phyloP scores from a whole-genome alignment of 2,797 vertebrate genomes.

The Nothura maculosa region DNA sequence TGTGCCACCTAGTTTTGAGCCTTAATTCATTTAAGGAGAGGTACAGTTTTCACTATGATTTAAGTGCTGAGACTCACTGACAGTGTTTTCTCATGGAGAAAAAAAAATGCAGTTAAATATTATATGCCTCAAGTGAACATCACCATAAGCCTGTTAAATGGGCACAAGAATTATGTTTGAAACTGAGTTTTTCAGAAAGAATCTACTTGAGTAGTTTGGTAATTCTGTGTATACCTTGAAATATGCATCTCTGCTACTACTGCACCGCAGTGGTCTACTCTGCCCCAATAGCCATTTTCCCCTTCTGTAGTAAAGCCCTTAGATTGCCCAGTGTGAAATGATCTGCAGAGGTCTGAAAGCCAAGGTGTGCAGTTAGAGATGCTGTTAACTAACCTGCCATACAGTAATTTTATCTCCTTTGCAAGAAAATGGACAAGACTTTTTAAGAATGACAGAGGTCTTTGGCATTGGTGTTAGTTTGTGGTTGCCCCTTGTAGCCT shows the following conservation, averaged over 20 bases:
- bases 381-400: accelerated
- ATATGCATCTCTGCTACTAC: accelerated
- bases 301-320: not conserved
- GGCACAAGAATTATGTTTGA: not conserved
- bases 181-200: not conserved
- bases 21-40: not conserved
- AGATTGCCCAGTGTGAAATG: accelerated
- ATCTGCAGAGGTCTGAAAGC: not conserved
- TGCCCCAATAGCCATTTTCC: not conserved
- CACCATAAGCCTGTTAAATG: too few species aligned
- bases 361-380: accelerated
- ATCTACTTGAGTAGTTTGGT: not conserved
- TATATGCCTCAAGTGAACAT: not conserved
- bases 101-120: not conserved
- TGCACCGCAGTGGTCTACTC: accelerated
- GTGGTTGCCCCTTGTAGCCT: accelerated
- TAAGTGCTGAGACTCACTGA: accelerated
- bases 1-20: accelerated
- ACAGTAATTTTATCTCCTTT: accelerated
- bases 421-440: not conserved
- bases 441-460: not conserved
- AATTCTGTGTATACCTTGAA: accelerated
- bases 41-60: accelerated
- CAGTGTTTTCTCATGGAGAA: accelerated
- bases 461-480: too few species aligned